Evolutionary conservation across 2,888 invertebrate genomes (phyloP).

Genomic region (Trichacis sp.): DNA sequence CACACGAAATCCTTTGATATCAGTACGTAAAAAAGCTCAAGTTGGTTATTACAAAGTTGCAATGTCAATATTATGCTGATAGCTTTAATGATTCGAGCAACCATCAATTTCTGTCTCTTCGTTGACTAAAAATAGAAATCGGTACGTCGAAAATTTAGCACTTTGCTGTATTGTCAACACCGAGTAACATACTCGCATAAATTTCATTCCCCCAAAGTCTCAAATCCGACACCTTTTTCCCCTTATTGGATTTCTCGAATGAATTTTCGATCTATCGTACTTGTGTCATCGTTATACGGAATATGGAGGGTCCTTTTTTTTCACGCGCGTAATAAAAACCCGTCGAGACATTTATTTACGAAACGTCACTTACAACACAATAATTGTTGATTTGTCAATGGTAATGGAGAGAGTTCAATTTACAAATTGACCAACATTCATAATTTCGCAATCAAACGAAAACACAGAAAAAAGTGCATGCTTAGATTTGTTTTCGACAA

Average conservation of each 20-base stretch:
- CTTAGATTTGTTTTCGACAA: no score
- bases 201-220: constrained; percentile 5
- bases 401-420: no score
- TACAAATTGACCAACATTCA: no score
- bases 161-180: not conserved
- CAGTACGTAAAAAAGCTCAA: not conserved
- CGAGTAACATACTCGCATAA: constrained; percentile 1
- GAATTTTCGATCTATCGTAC: constrained; percentile 2
- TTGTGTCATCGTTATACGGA: constrained; percentile 1
- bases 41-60: not conserved
- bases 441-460: no score
- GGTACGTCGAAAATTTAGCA: not conserved
- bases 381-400: no score
- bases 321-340: not conserved
- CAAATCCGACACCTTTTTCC: constrained; percentile 5
- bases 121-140: not conserved
- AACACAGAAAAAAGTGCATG: no score
- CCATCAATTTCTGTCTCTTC: not conserved
- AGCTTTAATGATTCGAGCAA: not conserved
- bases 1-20: no score
- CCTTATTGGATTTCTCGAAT: not conserved
- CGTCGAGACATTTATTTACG: not conserved
- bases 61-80: not conserved
- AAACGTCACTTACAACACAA: not conserved
- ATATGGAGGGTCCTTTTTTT: not conserved